phyloP scores from a whole-genome alignment of 2,888 invertebrate genomes.

The Cybosia mesomella region DNA sequence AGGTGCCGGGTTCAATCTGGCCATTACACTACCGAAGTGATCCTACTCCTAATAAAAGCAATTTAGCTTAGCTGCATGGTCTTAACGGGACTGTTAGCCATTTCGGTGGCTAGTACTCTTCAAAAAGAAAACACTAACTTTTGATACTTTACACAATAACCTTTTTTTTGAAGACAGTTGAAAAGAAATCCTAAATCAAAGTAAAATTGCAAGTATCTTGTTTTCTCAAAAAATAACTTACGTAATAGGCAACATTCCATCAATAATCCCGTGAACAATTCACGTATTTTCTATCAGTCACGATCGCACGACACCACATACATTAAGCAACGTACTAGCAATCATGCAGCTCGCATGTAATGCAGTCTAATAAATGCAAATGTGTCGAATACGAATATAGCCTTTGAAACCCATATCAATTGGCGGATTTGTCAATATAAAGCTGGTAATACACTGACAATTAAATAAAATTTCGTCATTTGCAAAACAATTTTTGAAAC shows the following conservation, averaged over 20 bases:
- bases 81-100: no score
- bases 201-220: no score
- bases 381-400: constrained; percentile 33
- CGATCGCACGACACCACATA: constrained; percentile 39
- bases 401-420: constrained; percentile 13
- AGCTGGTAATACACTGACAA: neutral
- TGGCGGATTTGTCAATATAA: constrained; percentile 29
- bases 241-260: constrained; percentile 4
- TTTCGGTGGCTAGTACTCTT: no score
- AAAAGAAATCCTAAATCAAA: no score
- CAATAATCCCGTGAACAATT: constrained; percentile 29
- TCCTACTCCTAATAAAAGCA: no score
- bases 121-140: no score
- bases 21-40: no score
- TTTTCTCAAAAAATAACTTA: neutral
- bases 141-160: no score
- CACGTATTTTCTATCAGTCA: constrained; percentile 35
- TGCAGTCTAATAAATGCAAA: constrained; percentile 40
- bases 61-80: no score
- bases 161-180: no score
- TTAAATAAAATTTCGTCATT: neutral
- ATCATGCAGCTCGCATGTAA: constrained; percentile 15
- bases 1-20: no score
- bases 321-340: constrained; percentile 6
- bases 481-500: neutral